Evolutionary conservation across 2,888 invertebrate genomes (phyloP).

Genomic region (Ernsta delagoae): DNA sequence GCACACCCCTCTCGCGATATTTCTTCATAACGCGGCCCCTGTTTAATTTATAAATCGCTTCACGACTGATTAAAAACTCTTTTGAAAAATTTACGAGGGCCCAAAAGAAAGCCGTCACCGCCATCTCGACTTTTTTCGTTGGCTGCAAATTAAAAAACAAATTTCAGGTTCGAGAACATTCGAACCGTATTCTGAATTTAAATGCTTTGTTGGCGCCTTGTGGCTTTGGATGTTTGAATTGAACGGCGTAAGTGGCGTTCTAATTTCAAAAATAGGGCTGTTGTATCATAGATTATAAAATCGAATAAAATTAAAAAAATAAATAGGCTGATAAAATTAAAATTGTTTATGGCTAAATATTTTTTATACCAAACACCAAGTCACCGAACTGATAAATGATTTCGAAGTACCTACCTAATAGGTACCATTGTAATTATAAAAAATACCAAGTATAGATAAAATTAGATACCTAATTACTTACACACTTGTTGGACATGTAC

Average conservation of each 20-base stretch:
- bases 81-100: constrained; percentile 76
- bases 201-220: constrained; percentile 19
- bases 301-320: no score
- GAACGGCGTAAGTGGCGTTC: constrained; percentile 29
- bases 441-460: no score
- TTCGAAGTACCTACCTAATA: no score
- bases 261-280: constrained; percentile 12
- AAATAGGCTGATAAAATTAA: no score
- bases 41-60: constrained; percentile 85
- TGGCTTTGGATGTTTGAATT: not conserved
- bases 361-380: no score
- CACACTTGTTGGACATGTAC: no score
- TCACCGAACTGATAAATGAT: no score
- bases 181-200: constrained; percentile 22
- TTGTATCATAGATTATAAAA: no score
- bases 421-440: no score
- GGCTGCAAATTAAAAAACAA: constrained; percentile 47
- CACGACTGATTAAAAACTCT: constrained; percentile 84
- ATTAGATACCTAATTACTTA: no score
- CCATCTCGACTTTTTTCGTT: constrained; percentile 41
- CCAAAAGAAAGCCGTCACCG: constrained; percentile 45
- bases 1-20: constrained; percentile 60
- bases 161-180: constrained; percentile 23
- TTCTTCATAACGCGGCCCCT: constrained; percentile 81
- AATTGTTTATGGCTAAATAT: no score